phyloP scores from a whole-genome alignment of 1,140 invertebrate species.

The Bombus waltoni region DNA sequence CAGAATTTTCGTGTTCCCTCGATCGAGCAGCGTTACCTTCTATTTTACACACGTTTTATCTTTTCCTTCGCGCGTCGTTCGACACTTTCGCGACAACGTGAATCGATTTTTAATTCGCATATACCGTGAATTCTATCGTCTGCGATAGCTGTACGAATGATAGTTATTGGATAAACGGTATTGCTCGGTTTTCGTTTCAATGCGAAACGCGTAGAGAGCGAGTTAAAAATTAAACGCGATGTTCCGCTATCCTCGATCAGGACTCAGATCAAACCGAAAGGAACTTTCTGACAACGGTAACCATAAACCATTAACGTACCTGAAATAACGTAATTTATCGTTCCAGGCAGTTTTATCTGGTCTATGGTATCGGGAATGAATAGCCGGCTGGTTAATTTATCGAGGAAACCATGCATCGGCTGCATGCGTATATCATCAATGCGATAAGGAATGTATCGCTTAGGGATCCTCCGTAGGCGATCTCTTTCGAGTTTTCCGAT shows the following conservation, averaged over 20 bases:
- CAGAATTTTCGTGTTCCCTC: background rate
- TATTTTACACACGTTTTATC: background rate
- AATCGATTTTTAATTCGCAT: conserved; percentile 1
- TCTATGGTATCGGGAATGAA: conserved; percentile 14
- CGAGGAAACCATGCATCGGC: background rate
- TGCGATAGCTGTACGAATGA: background rate
- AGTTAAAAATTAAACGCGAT: background rate
- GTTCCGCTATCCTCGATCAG: background rate
- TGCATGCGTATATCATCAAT: background rate
- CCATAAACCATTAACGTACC: background rate
- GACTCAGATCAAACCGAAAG: background rate
- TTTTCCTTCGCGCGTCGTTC: background rate
- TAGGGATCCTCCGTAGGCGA: background rate
- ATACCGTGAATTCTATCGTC: background rate
- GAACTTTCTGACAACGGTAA: background rate
- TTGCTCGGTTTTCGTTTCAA: background rate
- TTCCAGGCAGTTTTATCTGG: conserved; percentile 23
- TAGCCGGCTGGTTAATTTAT: conserved; percentile 33
- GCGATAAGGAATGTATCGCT: background rate
- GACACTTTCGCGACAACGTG: background rate
- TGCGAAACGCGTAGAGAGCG: too few species aligned
- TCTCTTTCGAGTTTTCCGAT: background rate
- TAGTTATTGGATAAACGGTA: background rate
- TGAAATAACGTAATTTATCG: conserved; percentile 34
- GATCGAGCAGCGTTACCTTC: background rate